Evolutionary conservation across 2,113 vertebrate genomes (phyloP), one percentile per base, ranked within the genome.

Genomic region (Turnix velox): DNA sequence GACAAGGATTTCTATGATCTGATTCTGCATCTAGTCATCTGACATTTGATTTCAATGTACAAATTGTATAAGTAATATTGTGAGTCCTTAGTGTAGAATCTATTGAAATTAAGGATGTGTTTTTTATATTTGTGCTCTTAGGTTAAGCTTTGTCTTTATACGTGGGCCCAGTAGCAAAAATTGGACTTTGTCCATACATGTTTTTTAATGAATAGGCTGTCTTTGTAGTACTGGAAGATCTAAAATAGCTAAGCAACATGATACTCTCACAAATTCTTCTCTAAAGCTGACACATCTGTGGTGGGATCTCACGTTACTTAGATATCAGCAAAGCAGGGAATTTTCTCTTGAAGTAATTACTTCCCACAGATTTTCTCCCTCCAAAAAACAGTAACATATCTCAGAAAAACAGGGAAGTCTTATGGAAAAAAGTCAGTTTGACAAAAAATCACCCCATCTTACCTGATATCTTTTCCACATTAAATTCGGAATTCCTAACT

Each of bases 161-260:
- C 31, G 73, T 95, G 78, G 78, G 43, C 33, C 75, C 45, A 4
- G 0, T 31, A 48, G 73, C 51, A 96, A 92, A 84, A 51, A 66
- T 28, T 25, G 93, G 18, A 37, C 85, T 95, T 14, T 94, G 90
- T 61, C 81, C 95, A 57, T 80, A 87, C 67, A 84, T 31, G 45
- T 6, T 57, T 54, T 79, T 93, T 46, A 92, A 77, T 86, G 96
- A 94, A 90, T 91, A 91, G 57, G 49, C 33, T 93, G 46, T 69
- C 42, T 97, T 94, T 95, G 83, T 95, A 93, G 93, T 84, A 81
- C 51, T 67, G 68, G 51, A 71, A 93, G 61, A 61, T 92, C 95
- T 93, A 93, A 97, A 97, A 97, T 95, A 97, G 45, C 51, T 87
- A 37, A 93, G 76, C 52, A 94, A 77, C 78, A 55, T 76, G 62